phyloP scores from a whole-genome alignment of 2,888 invertebrate genomes.

The Eubasilissa splendida region DNA sequence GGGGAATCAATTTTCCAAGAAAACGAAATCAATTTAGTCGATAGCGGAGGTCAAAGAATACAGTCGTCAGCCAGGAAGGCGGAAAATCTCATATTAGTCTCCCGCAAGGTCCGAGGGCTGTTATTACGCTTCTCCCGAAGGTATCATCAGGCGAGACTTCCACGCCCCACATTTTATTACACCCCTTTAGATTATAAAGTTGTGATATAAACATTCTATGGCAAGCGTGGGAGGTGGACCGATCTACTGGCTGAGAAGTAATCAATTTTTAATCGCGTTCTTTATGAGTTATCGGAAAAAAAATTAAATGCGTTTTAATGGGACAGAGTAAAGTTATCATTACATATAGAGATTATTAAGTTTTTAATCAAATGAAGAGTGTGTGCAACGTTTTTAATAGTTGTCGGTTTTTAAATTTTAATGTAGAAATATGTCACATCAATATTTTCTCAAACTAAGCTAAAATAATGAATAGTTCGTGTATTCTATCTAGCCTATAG shows the following conservation, averaged over 20 bases:
- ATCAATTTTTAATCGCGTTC: slow-evolving; percentile 26
- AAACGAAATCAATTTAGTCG: slow-evolving; percentile 30
- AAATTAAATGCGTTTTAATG: slow-evolving; percentile 1
- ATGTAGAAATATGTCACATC: too few relatives aligned
- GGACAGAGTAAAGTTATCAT: not conserved
- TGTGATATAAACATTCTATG: slow-evolving; percentile 45
- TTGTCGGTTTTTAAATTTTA: too few relatives aligned
- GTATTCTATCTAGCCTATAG: too few relatives aligned
- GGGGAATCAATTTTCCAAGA: slow-evolving; percentile 31
- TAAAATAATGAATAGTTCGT: too few relatives aligned
- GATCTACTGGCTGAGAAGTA: not conserved
- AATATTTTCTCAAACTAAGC: too few relatives aligned
- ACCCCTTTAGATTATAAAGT: slow-evolving; percentile 52
- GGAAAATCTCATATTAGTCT: slow-evolving; percentile 48
- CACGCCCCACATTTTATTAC: slow-evolving; percentile 56
- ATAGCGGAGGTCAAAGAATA: slow-evolving; percentile 29
- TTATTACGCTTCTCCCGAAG: slow-evolving; percentile 50
- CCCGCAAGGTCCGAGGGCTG: slow-evolving; percentile 33
- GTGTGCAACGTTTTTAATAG: too few relatives aligned
- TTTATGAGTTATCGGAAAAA: slow-evolving; percentile 20
- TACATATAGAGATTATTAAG: not conserved
- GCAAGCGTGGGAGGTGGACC: slow-evolving; percentile 11
- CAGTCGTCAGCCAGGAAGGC: slow-evolving; percentile 35
- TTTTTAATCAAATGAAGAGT: too few relatives aligned
- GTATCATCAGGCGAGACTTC: slow-evolving; percentile 51